Base-by-base conservation (phyloP, 1,140 invertebrate species). In the Ladona fulva region DNA sequence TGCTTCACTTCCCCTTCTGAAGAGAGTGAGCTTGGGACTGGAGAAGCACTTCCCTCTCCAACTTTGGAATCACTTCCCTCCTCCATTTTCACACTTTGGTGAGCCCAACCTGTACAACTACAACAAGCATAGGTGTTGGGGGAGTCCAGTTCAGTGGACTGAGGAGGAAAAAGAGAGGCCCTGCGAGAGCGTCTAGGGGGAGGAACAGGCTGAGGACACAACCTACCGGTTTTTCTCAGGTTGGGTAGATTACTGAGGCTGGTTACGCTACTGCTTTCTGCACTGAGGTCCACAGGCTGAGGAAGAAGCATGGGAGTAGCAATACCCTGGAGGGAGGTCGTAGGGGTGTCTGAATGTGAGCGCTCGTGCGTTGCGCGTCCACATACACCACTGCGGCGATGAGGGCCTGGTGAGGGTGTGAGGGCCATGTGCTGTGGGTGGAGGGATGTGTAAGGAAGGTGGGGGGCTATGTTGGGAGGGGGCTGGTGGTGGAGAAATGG, bases 191-290 rank as follows among this genome's bases (percentile, higher is more conserved):
- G 29, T 25, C 37, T n/a, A 75, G 29, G 29, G 83, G 83, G 80
- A 85, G 83, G 80, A 83, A 83, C 80, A 84, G 84, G 16, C 37
- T 75, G 12, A 24, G 24, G 24, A 19, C 24, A 19, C 3, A 73
- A 87, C 90, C 88, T 85, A 94, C 93, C 93, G 83, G 91, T 93
- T 87, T 97, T 97, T 80, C 95, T 87, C 80, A 95, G 85, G 74
- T 66, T 66, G 14, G 94, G 94, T 83, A 96, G 89, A 87, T 95
- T 95, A 81, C 94, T 94, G 80, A 97, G 89, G 80, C 94, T 95
- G 37, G 96, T 96, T 76, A 98, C 96, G 85, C 95, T 97, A 84
- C 95, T 97, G 84, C 95, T 97, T 85, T 98, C 97, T 14, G 95
- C 94, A 78, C 93, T 96, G 73, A 98, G 88, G 84, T 97, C 94